phyloP scores from a whole-genome alignment of 2,888 invertebrate genomes.

The Gymnosoma rotundatum region DNA sequence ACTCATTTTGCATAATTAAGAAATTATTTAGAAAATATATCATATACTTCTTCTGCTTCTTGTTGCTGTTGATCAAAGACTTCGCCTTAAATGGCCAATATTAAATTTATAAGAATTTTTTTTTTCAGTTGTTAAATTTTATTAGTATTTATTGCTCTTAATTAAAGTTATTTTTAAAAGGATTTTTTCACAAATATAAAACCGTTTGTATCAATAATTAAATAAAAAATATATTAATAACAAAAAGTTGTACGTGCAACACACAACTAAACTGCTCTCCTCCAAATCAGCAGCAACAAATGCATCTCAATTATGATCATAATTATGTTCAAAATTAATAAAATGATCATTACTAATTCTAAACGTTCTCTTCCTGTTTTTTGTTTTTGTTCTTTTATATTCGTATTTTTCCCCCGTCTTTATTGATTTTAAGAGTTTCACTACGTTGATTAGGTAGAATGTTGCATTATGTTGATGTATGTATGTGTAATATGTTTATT shows the following conservation, averaged over 20 bases:
- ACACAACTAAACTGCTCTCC: neutral
- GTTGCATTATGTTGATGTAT: constrained; percentile 28
- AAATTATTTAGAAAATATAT: too few species aligned
- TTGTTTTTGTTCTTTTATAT: constrained; percentile 20
- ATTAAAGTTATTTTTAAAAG: too few species aligned
- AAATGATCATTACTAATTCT: constrained; percentile 71
- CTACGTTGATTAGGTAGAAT: neutral
- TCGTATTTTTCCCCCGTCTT: constrained; percentile 9
- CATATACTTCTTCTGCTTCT: too few species aligned
- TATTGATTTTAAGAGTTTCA: constrained; percentile 21
- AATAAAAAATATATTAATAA: neutral
- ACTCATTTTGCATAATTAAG: too few species aligned
- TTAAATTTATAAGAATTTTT: too few species aligned
- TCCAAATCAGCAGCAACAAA: neutral
- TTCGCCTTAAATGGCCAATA: too few species aligned
- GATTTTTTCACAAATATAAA: too few species aligned
- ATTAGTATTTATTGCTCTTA: too few species aligned
- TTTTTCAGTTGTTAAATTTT: too few species aligned
- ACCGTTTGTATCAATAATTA: too few species aligned
- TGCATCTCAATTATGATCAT: constrained; percentile 23
- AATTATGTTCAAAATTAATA: constrained; percentile 34
- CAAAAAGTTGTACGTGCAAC: constrained; percentile 29
- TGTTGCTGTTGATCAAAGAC: too few species aligned
- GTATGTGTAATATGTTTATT: constrained; percentile 16
- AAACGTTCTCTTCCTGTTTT: constrained; percentile 73